Base-by-base conservation (phyloP, 2,113 vertebrate species). In the Tichodroma muraria region DNA sequence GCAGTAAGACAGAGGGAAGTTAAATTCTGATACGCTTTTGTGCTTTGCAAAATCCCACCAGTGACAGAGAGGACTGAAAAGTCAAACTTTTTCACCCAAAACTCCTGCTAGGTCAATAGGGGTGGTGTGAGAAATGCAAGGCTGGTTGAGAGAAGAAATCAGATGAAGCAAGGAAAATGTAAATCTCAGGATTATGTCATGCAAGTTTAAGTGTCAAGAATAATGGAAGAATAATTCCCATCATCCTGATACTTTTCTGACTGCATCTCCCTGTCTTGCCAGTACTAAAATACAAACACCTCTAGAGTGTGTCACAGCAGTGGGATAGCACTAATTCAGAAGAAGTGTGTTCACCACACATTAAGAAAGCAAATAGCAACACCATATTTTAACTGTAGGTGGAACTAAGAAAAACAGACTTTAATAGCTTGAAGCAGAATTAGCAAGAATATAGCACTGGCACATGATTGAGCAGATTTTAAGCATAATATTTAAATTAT, bases 61-160 rank as follows among this genome's bases (percentile, higher is more conserved):
- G 21, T 22, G 21, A 35, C 33, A 65, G 15, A 28, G 15, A 11
- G 19, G 28, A 30, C 37, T 25, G 61, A 19, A 23, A 61, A 83
- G 37, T 45, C 37, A 23, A 77, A 28, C 11, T 21, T 45, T 15
- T 66, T 6, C 31, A 49, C 18, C 33, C 37, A 11, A 60, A 86
- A 52, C 33, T 80, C 33, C 30, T 72, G 1, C 33, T n/a, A 4
- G 18, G 44, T 50, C 71, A 27, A 0, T 40, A 37, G 0, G 4
- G 21, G 35, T 68, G 33, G 15, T 49, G 25, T 42, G 23, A 84
- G 60, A 68, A 89, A 35, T 24, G 10, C 30, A 53, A 69, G 21
- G 23, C 6, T 38, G 23, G 15, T 38, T 28, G 49, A 84, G 57
- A 93, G 49, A 24, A 87, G 57, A 79, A 78, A 72, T 5, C 31